Conservation (phyloP, 2,113 vertebrate genomes). For the Esox niger region DNA sequence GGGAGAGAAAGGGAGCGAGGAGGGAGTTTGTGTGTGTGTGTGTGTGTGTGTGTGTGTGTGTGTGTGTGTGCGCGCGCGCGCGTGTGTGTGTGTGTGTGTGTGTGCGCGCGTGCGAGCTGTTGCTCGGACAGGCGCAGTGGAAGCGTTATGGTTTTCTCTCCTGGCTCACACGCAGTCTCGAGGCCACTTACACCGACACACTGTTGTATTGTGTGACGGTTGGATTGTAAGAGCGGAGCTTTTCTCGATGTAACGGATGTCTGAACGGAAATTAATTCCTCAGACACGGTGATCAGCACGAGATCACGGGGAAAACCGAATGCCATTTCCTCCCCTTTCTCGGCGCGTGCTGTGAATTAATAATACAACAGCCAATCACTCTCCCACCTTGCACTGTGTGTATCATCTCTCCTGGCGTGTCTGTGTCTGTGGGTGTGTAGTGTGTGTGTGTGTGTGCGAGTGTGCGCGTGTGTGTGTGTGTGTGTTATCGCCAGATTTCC, state of each 20-base stretch:
- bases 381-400: slow-evolving; percentile 19
- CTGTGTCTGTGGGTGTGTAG: slow-evolving; percentile 1
- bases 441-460: slow-evolving; percentile 28
- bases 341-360: slow-evolving; percentile 68
- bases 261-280: slow-evolving; percentile 48
- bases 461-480: slow-evolving; percentile 29
- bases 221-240: slow-evolving; percentile 62
- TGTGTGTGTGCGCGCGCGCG: background rate
- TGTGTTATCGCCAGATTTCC: no score
- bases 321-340: slow-evolving; percentile 33
- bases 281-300: slow-evolving; percentile 47
- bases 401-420: slow-evolving; percentile 65
- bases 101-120: slow-evolving; percentile 7
- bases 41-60: no score
- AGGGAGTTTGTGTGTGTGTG: no score
- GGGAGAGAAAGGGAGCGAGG: slow-evolving; percentile 2
- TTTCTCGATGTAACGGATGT: slow-evolving; percentile 41
- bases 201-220: no score
- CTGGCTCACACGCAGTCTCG: slow-evolving; percentile 48
- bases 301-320: slow-evolving; percentile 33
- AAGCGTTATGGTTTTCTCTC: slow-evolving; percentile 49
- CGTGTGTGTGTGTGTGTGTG: slow-evolving; percentile 8
- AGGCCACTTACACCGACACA: slow-evolving; percentile 63
- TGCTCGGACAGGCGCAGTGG: slow-evolving; percentile 48
- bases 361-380: slow-evolving; percentile 36